Evolutionary conservation across 2,888 invertebrate genomes (phyloP), one percentile per base, ranked within the genome.

Genomic region (Galeopsomyia nigrocyanea): DNA sequence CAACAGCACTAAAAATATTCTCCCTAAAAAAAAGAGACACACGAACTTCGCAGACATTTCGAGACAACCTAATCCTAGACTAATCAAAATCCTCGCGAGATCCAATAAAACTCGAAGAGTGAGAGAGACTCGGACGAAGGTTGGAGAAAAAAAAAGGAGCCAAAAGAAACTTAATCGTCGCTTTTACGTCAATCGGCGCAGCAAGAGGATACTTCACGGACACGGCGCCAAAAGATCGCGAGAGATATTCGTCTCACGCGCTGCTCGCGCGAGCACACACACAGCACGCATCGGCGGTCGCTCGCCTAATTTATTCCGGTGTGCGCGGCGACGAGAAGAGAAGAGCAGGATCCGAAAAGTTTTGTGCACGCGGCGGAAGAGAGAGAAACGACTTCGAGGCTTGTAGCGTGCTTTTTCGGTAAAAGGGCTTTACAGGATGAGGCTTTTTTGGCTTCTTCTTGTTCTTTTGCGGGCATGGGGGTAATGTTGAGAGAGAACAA

Each of bases 181-280:
- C 63, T 71, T 26, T 57, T 64, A 58, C 75, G 69, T 66, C 66
- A 66, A 65, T 56, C 57, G 58, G 58, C 16, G 19, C 26, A n/a
- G n/a, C 47, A 51, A 51, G 7, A 14, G 21, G 31, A 57, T 16
- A 26, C 46, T 39, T 49, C 57, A 16, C 6, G 39, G 19, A 39
- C 17, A 53, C 51, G 75, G 75, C 75, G 75, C 75, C 73, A 75
- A 71, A 70, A 75, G 75, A 75, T 75, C 75, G 70, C 75, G 68
- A 70, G 68, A 70, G 70, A 75, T 73, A 72, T 69, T 57, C 51
- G 69, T 72, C 69, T 60, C 62, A 67, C 71, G 60, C 62, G 50
- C 39, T 21, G 61, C 19, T 17, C 55, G 21, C 21, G 31, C 55
- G 50, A 19, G 55, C n/a, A 51, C 16, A 16, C 17, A 51, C n/a